Conservation (phyloP, 2,888 invertebrate species). For the Anarsia innoxiella region DNA sequence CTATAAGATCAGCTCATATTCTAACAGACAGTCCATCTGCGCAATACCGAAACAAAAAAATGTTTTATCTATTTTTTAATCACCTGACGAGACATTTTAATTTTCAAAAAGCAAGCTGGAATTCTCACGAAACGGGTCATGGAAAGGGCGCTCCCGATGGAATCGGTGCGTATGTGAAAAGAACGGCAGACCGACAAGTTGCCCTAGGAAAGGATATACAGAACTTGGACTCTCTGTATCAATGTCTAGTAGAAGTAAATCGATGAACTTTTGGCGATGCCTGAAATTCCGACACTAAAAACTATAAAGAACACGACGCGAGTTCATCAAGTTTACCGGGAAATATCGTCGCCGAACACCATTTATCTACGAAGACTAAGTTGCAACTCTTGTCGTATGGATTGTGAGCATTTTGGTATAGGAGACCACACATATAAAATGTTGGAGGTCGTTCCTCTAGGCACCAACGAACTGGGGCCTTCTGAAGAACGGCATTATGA, state of each 20-base stretch:
- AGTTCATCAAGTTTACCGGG: neutral
- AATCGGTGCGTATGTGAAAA: slow-evolving; percentile 31
- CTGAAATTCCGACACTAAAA: neutral
- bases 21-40: neutral
- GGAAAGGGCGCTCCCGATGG: slow-evolving; percentile 37
- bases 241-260: neutral
- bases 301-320: neutral
- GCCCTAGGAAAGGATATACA: slow-evolving; percentile 30
- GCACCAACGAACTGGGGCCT: neutral
- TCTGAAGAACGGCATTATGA: neutral
- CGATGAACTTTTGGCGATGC: neutral
- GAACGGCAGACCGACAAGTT: slow-evolving; percentile 31
- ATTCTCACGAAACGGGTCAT: slow-evolving; percentile 34
- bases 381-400: neutral
- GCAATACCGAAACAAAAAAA: slow-evolving; percentile 2
- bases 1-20: neutral
- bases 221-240: slow-evolving; percentile 10
- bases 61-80: slow-evolving; percentile 1
- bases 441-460: no score
- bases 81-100: neutral
- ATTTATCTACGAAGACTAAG: neutral
- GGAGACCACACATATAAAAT: neutral
- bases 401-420: neutral
- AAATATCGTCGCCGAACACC: neutral
- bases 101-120: slow-evolving; percentile 23